Evolutionary conservation across 2,888 invertebrate species (phyloP).

Genomic region (Taenaris catops): DNA sequence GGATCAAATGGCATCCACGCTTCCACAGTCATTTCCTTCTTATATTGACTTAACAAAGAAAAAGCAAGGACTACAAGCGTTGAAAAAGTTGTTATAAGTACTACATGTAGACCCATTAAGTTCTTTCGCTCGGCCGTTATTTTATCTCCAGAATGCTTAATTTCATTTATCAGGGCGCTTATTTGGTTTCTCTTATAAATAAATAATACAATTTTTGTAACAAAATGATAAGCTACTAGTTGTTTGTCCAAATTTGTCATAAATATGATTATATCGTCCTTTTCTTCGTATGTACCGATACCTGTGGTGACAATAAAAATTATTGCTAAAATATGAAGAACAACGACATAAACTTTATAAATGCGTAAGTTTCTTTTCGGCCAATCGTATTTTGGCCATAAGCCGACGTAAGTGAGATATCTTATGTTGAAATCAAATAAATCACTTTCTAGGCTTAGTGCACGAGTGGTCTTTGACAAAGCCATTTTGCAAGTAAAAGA

Average conservation of each 20-base stretch:
- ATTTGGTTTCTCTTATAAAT: constrained; percentile 37
- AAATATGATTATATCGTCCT: constrained; percentile 33
- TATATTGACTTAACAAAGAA: constrained; percentile 34
- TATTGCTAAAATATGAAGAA: constrained; percentile 35
- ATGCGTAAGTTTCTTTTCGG: constrained; percentile 26
- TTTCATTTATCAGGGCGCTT: constrained; percentile 40
- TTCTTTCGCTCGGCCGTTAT: constrained; percentile 37
- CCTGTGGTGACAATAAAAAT: constrained; percentile 37
- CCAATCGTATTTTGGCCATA: constrained; percentile 48
- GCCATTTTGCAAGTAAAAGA: constrained; percentile 18
- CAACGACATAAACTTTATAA: constrained; percentile 43
- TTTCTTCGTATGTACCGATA: constrained; percentile 41
- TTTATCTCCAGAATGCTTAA: constrained; percentile 45
- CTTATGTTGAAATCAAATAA: constrained; percentile 54
- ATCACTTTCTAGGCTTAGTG: constrained; percentile 26
- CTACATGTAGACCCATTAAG: constrained; percentile 39
- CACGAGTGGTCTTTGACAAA: constrained; percentile 12
- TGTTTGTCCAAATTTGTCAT: constrained; percentile 49
- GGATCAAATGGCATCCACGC: constrained; percentile 62
- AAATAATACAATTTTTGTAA: constrained; percentile 46
- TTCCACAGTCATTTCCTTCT: constrained; percentile 48
- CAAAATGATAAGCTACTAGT: constrained; percentile 46
- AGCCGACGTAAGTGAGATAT: constrained; percentile 46
- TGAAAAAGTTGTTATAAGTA: constrained; percentile 33
- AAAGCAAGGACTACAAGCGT: constrained; percentile 35